These are phyloP conservation scores for Pipistrellus nathusii DNA, from an alignment of 2,797 vertebrate species.

Conservation along the genomic window DNA sequence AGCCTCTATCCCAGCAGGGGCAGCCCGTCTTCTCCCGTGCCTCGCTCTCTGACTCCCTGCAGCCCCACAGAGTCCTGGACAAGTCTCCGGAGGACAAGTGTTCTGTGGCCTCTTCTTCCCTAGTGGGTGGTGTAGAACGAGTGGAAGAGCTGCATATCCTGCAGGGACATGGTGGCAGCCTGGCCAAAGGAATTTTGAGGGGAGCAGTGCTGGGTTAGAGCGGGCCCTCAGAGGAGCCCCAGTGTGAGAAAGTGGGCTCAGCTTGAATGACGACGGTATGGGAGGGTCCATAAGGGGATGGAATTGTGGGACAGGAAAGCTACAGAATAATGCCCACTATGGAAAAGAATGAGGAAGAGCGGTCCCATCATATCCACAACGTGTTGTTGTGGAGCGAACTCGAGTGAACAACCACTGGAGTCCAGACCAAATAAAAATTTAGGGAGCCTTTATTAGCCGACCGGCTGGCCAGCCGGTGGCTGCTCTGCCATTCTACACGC, in stretches of 20 bases:
- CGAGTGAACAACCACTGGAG: too few relatives aligned
- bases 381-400: too few relatives aligned
- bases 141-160: background rate
- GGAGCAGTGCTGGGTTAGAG: background rate
- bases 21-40: background rate
- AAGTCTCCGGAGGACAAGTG: background rate
- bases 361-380: background rate
- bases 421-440: too few relatives aligned
- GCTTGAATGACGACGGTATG: rapidly evolving
- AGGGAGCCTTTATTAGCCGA: too few relatives aligned
- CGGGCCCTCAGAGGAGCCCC: background rate
- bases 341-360: too few relatives aligned
- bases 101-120: background rate
- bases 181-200: background rate
- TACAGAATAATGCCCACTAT: rapidly evolving
- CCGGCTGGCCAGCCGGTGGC: too few relatives aligned
- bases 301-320: background rate
- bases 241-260: background rate
- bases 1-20: background rate
- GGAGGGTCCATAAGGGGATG: background rate
- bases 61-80: background rate
- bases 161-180: background rate
- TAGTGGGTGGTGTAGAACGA: background rate
- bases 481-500: too few relatives aligned
- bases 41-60: background rate